Conservation (phyloP, 2,113 vertebrate genomes). For the Neogale vison region DNA sequence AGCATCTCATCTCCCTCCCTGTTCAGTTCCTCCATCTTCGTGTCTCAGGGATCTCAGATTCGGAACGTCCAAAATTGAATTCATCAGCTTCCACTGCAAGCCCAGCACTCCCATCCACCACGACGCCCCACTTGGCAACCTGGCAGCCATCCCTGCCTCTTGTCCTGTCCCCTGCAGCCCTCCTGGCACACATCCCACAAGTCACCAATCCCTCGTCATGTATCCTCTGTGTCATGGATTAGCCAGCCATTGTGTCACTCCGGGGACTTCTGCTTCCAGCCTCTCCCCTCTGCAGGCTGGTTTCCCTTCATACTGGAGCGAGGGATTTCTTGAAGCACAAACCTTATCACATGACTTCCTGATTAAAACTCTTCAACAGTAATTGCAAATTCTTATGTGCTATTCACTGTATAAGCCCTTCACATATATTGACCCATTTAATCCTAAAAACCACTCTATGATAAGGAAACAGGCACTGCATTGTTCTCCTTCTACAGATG, state of each 20-base stretch:
- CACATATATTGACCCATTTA: background rate
- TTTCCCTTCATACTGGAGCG: background rate
- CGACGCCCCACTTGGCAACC: background rate
- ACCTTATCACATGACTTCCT: background rate
- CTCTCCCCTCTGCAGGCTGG: background rate
- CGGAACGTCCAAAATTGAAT: background rate
- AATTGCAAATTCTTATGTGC: background rate
- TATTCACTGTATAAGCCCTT: background rate
- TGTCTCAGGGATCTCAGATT: background rate
- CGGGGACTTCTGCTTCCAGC: background rate
- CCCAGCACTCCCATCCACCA: background rate
- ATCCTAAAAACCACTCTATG: background rate
- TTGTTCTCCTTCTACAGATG: background rate
- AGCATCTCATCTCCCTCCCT: fast-evolving
- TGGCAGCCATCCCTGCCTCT: too few relatives aligned
- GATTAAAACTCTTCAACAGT: background rate
- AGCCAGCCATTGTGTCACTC: fast-evolving
- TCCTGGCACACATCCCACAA: background rate
- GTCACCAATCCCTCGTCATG: background rate
- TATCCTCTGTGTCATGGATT: background rate
- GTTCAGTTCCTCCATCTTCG: background rate
- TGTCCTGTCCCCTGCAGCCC: background rate
- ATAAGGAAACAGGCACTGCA: background rate
- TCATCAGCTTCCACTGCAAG: background rate
- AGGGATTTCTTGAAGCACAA: background rate